Evolutionary conservation across 2,113 vertebrate species (phyloP).

Genomic region (Otolemur garnettii): DNA sequence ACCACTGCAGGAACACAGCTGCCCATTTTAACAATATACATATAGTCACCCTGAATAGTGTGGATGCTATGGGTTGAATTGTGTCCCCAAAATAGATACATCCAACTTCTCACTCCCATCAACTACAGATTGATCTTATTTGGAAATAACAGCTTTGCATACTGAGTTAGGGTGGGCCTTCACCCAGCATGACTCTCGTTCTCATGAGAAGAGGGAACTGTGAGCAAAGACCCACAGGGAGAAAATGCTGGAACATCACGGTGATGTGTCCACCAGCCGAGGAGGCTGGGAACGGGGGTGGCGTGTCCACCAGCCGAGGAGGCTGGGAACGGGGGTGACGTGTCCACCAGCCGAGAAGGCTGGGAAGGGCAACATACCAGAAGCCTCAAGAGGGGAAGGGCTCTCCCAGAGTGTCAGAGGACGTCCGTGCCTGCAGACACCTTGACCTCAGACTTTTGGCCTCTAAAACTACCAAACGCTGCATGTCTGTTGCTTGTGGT

Average conservation of each 20-base stretch:
- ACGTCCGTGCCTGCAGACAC: background rate
- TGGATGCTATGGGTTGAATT: background rate
- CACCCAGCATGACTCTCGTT: background rate
- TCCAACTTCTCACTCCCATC: rapidly evolving
- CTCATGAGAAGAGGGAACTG: too few species aligned
- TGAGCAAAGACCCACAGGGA: background rate
- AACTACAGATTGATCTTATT: too few species aligned
- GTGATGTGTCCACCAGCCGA: background rate
- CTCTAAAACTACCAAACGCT: background rate
- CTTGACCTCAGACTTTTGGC: background rate
- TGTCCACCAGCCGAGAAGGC: background rate
- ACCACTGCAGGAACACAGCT: background rate
- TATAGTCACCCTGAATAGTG: background rate
- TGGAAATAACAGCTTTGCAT: background rate
- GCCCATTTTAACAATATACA: too few species aligned
- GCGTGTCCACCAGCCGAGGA: too few species aligned
- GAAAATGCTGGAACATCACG: background rate
- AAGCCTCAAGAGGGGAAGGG: background rate
- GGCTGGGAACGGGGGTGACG: too few species aligned
- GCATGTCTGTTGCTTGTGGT: background rate
- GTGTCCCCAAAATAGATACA: background rate
- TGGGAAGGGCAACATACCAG: background rate
- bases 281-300: background rate
- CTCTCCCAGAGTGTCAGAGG: background rate
- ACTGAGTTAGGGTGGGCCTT: background rate